These are phyloP conservation scores for Melinaea menophilus DNA, from an alignment of 2,888 invertebrate species.

Conservation along the genomic window DNA sequence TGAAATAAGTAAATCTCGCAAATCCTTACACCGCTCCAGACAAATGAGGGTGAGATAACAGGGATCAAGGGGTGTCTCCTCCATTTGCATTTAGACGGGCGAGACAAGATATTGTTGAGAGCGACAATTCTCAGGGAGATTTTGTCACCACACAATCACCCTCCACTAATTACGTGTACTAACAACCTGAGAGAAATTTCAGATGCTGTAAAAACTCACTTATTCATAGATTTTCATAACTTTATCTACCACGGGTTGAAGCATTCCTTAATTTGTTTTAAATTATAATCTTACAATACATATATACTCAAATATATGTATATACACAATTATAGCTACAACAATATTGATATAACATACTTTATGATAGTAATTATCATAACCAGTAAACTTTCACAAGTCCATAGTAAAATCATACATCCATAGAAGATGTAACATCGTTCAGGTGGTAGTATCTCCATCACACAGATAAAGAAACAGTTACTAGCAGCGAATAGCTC, in stretches of 20 bases:
- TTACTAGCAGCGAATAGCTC: conserved; percentile 45
- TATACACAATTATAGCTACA: background rate
- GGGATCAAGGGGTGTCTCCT: conserved; percentile 60
- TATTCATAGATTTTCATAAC: conserved; percentile 1
- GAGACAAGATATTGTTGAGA: conserved; percentile 61
- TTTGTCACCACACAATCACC: conserved; percentile 38
- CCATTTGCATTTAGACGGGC: conserved; percentile 72
- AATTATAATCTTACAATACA: too few relatives aligned
- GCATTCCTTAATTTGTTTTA: background rate
- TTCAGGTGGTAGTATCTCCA: conserved; percentile 48
- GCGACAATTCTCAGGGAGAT: conserved; percentile 33
- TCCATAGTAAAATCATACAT: conserved; percentile 44
- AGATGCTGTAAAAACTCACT: conserved; percentile 22
- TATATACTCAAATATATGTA: too few relatives aligned
- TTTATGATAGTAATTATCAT: conserved; percentile 16
- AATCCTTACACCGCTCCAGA: conserved; percentile 43
- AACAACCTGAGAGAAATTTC: conserved; percentile 40
- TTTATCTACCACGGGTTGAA: background rate
- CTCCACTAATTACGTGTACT: conserved; percentile 51
- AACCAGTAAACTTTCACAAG: conserved; percentile 45
- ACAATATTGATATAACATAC: conserved; percentile 7
- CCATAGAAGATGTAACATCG: conserved; percentile 47
- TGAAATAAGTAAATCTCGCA: conserved; percentile 46
- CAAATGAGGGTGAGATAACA: conserved; percentile 66
- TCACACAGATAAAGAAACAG: conserved; percentile 55